A percentile compares a stretch with the other conserved stretches of the same genome.
Evolutionary conservation across 2,113 vertebrate species (phyloP).

Genomic region (Saccopteryx leptura): DNA sequence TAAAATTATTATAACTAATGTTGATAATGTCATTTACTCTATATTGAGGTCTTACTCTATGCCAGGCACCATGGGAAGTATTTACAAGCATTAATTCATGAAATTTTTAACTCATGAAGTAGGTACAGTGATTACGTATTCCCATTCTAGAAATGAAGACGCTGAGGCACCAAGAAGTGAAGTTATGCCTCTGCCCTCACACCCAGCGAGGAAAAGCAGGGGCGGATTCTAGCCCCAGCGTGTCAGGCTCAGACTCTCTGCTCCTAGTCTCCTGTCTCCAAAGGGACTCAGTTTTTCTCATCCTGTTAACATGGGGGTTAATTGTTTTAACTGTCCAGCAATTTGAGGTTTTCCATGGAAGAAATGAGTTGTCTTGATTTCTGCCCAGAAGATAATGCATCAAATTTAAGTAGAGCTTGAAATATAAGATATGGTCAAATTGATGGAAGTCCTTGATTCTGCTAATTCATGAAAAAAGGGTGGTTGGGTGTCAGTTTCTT

Average conservation of each 20-base stretch:
- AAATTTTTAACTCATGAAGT: neutral
- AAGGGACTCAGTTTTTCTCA: neutral
- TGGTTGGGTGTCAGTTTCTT: neutral
- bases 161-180: neutral
- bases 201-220: neutral
- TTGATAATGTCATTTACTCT: neutral
- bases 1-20: neutral
- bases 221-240: neutral
- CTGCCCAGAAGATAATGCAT: neutral
- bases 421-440: neutral
- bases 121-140: neutral
- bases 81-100: neutral
- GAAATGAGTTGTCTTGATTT: neutral
- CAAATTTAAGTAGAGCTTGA: neutral
- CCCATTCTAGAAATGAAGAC: neutral
- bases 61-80: neutral
- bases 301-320: fast-evolving
- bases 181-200: neutral
- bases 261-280: neutral
- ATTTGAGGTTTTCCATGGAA: neutral
- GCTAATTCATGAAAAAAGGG: neutral
- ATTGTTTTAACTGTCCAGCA: neutral
- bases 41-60: neutral
- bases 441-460: neutral
- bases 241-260: neutral